A percentile compares a stretch with the other conserved stretches of the same genome.
Evolutionary conservation across 1,140 invertebrate genomes (phyloP).

Genomic region (Helicoverpa zea): DNA sequence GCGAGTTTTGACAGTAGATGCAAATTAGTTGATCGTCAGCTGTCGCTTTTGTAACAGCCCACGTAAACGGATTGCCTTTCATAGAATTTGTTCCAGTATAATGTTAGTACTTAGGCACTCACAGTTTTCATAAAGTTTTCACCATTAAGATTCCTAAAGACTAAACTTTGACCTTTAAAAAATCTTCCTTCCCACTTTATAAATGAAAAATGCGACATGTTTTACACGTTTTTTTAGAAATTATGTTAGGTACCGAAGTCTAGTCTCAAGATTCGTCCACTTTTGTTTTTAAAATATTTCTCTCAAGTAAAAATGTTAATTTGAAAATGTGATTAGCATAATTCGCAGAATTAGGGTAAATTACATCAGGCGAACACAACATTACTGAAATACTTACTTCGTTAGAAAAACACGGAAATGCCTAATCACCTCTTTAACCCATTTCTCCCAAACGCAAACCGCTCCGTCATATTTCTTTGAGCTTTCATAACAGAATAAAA

Average conservation of each 20-base stretch:
- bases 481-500: conserved; percentile 42
- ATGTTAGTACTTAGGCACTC: background rate
- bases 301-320: no score
- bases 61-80: conserved; percentile 8
- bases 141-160: background rate
- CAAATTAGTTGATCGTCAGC: conserved; percentile 43
- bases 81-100: conserved; percentile 22
- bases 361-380: conserved; percentile 10
- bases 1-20: conserved; percentile 41
- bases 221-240: no score
- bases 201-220: no score
- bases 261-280: no score
- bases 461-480: conserved; percentile 51
- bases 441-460: conserved; percentile 36
- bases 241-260: background rate
- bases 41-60: conserved; percentile 19
- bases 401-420: conserved; percentile 20
- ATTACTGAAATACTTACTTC: conserved; percentile 2
- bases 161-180: background rate
- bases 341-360: background rate
- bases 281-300: no score
- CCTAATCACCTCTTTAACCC: conserved; percentile 48
- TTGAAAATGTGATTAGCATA: background rate
- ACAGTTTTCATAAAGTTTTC: background rate
- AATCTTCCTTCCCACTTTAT: background rate